phyloP scores from a whole-genome alignment of 1,140 invertebrate species.

The Copidosoma floridanum region DNA sequence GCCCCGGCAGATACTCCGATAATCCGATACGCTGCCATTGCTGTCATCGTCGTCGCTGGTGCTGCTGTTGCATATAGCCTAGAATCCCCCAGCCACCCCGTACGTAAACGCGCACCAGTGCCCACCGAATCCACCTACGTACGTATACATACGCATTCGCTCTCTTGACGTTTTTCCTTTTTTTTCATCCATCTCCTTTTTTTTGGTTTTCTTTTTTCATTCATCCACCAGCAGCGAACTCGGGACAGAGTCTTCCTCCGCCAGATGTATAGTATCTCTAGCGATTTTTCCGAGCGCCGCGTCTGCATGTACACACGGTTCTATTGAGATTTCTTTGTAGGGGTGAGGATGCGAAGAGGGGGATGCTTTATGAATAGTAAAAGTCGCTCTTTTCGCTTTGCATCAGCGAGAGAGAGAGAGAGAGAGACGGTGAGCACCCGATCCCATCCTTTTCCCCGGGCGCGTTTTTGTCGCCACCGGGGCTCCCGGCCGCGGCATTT shows the following conservation, averaged over 20 bases:
- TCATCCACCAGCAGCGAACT: constrained; percentile 21
- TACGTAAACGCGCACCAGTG: no score
- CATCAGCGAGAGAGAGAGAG: no score
- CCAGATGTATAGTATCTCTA: constrained; percentile 4
- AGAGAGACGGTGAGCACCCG: no score
- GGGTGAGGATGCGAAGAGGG: neutral
- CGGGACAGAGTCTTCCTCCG: constrained; percentile 29
- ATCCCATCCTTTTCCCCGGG: no score
- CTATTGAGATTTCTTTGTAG: constrained; percentile 22
- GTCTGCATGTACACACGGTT: constrained; percentile 22
- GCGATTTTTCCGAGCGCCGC: constrained; percentile 12
- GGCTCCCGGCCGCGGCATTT: neutral
- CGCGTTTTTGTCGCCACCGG: constrained; percentile 7
- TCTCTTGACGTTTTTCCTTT: constrained; percentile 9
- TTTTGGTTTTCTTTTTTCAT: constrained; percentile 1
- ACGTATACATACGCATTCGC: constrained; percentile 28
- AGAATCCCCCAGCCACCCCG: constrained; percentile 34
- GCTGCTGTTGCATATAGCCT: no score
- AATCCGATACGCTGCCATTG: constrained; percentile 46
- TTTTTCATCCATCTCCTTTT: constrained; percentile 4
- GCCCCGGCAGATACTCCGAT: constrained; percentile 48
- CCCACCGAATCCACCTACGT: constrained; percentile 13
- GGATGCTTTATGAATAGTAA: constrained; percentile 27
- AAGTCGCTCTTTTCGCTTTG: constrained; percentile 16
- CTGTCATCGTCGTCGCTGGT: no score